phyloP scores from a whole-genome alignment of 2,888 invertebrate genomes.

The Tuta absoluta region DNA sequence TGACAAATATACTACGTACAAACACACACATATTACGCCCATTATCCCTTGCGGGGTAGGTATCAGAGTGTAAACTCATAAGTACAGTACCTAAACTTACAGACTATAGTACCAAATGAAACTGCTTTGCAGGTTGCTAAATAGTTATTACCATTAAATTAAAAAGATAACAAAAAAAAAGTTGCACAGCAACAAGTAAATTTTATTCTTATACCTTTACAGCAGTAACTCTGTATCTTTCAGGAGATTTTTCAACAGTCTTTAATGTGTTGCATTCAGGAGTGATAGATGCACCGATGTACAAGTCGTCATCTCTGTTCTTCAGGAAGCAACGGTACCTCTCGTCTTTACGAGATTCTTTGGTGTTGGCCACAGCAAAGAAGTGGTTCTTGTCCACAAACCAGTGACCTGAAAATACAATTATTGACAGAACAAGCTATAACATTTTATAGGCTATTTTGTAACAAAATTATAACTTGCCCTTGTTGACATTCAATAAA shows the following conservation, averaged over 20 bases:
- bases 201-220: conserved; percentile 74
- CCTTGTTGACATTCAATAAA: no score
- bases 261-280: conserved; percentile 96
- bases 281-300: conserved; percentile 95
- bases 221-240: conserved; percentile 91
- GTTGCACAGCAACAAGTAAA: background rate
- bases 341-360: conserved; percentile 96
- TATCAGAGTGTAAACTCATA: no score
- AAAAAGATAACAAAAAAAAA: no score
- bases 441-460: no score
- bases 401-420: conserved; percentile 87
- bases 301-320: conserved; percentile 96
- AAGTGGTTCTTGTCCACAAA: conserved; percentile 97
- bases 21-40: no score
- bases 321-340: conserved; percentile 96
- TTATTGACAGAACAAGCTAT: background rate
- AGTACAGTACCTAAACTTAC: background rate
- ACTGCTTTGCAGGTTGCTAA: no score
- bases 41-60: no score
- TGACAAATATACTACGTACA: no score
- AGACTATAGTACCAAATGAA: no score
- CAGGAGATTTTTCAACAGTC: conserved; percentile 96
- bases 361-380: conserved; percentile 98
- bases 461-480: no score
- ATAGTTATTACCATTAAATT: no score